These are phyloP conservation scores for Astropecten irregularis DNA, from an alignment of 53 echinoderm and acorn worm species.

Conservation along the genomic window DNA sequence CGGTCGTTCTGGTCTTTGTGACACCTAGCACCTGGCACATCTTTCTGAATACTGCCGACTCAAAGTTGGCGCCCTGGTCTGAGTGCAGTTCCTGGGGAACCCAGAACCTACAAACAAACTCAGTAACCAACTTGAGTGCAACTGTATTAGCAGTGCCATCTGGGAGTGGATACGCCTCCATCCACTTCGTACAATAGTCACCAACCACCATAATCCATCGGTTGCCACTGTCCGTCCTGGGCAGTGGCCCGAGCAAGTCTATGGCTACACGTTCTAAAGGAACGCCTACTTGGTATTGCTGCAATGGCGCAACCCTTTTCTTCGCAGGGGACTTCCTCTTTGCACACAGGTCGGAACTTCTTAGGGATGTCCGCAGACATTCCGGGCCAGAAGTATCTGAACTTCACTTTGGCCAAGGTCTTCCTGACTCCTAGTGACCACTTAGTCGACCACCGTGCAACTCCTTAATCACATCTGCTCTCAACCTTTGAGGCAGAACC, in stretches of 20 bases:
- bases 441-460: constrained; percentile 30
- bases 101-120: constrained; percentile 4
- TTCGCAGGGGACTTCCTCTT: constrained; percentile 1
- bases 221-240: not conserved
- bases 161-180: too few relatives aligned
- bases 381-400: not conserved
- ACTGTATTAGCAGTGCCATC: not conserved
- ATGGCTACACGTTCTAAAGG: not conserved
- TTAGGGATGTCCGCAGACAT: not conserved
- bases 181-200: not conserved
- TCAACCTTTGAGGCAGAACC: constrained; percentile 3
- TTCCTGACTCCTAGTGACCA: constrained; percentile 39
- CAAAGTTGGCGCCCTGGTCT: constrained; percentile 1
- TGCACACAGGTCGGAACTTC: not conserved
- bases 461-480: constrained; percentile 9
- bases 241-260: not conserved
- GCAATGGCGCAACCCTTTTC: constrained; percentile 1
- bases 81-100: not conserved
- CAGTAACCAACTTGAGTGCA: not conserved
- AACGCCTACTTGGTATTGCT: constrained; percentile 4
- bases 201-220: constrained; percentile 2
- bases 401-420: constrained; percentile 6
- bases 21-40: constrained; percentile 5
- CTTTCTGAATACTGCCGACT: not conserved
- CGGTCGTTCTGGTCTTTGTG: not conserved